Percentiles rank a stretch among this genome's conserved stretches.
Conservation (phyloP, 2,113 vertebrate genomes). For the Ciconia boyciana region DNA sequence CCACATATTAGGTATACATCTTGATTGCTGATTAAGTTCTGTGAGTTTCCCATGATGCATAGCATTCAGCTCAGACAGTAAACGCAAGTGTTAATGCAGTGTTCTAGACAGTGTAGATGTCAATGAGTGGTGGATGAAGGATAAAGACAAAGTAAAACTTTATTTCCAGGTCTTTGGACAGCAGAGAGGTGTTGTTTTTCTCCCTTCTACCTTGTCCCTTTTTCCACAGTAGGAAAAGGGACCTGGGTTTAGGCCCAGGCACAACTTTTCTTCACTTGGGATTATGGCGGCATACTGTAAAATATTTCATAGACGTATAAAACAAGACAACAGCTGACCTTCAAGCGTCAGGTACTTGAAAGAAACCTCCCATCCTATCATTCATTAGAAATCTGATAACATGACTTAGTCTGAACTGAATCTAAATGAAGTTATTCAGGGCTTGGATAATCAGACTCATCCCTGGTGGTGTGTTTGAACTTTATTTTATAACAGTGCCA, state of each 20-base stretch:
- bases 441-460: not conserved
- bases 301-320: not conserved
- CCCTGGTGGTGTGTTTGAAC: not conserved
- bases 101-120: not conserved
- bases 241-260: not conserved
- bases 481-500: not conserved
- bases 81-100: not conserved
- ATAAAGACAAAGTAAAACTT: not conserved
- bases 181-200: not conserved
- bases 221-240: not conserved
- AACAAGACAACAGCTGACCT: not conserved
- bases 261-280: not conserved
- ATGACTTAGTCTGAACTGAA: not conserved
- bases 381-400: not conserved
- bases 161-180: not conserved
- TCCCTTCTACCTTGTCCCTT: not conserved
- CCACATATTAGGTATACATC: not conserved
- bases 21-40: not conserved
- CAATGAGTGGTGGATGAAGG: not conserved
- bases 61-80: not conserved
- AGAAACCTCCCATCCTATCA: not conserved
- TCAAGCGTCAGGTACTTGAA: not conserved
- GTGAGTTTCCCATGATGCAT: not conserved
- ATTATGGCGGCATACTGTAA: not conserved
- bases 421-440: not conserved